These are phyloP conservation scores for Crocallis elinguaria DNA, from an alignment of 2,888 invertebrate species.

Conservation along the genomic window DNA sequence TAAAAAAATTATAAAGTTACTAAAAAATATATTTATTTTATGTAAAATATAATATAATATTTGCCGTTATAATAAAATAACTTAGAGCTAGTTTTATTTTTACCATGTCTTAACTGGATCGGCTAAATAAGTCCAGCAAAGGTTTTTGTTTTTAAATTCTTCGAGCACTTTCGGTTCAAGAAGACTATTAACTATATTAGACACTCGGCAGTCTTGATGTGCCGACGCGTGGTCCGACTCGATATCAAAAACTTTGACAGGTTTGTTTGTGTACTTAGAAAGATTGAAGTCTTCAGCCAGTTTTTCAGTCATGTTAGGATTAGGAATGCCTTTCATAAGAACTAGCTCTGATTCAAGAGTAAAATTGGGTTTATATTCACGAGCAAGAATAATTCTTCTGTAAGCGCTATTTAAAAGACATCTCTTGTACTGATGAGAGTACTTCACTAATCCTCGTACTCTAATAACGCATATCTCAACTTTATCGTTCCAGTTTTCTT, in stretches of 20 bases:
- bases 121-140: slow-evolving; percentile 40
- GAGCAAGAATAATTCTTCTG: slow-evolving; percentile 44
- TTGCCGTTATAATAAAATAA: too few species aligned
- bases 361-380: slow-evolving; percentile 44
- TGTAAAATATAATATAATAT: too few species aligned
- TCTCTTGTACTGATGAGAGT: slow-evolving; percentile 48
- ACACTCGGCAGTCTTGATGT: slow-evolving; percentile 42
- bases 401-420: slow-evolving; percentile 48
- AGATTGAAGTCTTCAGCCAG: slow-evolving; percentile 48
- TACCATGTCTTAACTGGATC: slow-evolving; percentile 24
- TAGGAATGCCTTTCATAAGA: slow-evolving; percentile 47
- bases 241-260: slow-evolving; percentile 44
- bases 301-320: slow-evolving; percentile 36
- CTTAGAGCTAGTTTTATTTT: slow-evolving; percentile 20
- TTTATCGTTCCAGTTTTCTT: slow-evolving; percentile 46
- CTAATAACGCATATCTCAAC: slow-evolving; percentile 43
- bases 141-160: slow-evolving; percentile 44
- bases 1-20: too few species aligned
- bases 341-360: slow-evolving; percentile 48
- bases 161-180: slow-evolving; percentile 44
- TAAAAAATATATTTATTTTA: too few species aligned
- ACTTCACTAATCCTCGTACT: slow-evolving; percentile 39
- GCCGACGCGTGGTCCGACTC: slow-evolving; percentile 43
- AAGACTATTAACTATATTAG: slow-evolving; percentile 48
- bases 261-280: slow-evolving; percentile 44